Evolutionary conservation across 2,797 vertebrate genomes (phyloP).

Genomic region (Microcaecilia unicolor): DNA sequence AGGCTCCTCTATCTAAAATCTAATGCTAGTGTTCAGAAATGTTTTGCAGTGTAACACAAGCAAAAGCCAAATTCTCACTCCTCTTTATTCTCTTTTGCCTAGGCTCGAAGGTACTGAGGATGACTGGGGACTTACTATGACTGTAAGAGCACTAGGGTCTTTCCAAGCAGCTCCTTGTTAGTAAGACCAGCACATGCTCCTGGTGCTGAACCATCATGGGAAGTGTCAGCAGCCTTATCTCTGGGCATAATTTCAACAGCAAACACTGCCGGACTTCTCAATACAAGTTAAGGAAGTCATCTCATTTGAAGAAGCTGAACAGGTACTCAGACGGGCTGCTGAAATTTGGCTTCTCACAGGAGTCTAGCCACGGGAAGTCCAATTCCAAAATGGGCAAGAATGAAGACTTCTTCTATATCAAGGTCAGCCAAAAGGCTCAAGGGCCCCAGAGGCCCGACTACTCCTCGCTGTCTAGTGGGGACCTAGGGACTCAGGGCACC

Average conservation of each 20-base stretch:
- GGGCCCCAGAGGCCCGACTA: slow-evolving; percentile 50
- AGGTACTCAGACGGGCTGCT: slow-evolving; percentile 81
- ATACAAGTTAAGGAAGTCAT: slow-evolving; percentile 65
- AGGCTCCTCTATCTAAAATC: no score
- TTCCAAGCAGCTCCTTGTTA: no score
- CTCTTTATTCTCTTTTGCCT: no score
- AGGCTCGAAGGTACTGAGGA: no score
- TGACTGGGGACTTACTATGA: no score
- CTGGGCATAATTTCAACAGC: slow-evolving; percentile 71
- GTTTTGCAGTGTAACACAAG: no score
- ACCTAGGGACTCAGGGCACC: slow-evolving; percentile 27
- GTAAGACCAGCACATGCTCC: not conserved
- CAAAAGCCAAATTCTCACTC: no score
- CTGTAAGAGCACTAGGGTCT: no score
- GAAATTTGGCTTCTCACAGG: slow-evolving; percentile 76
- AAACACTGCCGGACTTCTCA: slow-evolving; percentile 84
- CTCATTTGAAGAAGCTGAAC: slow-evolving; percentile 69
- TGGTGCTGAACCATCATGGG: slow-evolving; percentile 64
- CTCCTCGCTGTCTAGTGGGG: slow-evolving; percentile 30
- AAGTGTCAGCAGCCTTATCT: slow-evolving; percentile 92
- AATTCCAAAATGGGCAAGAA: slow-evolving; percentile 74
- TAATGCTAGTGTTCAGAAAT: no score
- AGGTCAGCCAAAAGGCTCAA: slow-evolving; percentile 77
- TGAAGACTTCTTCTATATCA: slow-evolving; percentile 98
- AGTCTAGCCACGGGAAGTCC: slow-evolving; percentile 56